A percentile compares a stretch with the other conserved stretches of the same genome.
These are phyloP conservation scores for Pollenia angustigena DNA, from an alignment of 2,888 invertebrate species.

Conservation along the genomic window DNA sequence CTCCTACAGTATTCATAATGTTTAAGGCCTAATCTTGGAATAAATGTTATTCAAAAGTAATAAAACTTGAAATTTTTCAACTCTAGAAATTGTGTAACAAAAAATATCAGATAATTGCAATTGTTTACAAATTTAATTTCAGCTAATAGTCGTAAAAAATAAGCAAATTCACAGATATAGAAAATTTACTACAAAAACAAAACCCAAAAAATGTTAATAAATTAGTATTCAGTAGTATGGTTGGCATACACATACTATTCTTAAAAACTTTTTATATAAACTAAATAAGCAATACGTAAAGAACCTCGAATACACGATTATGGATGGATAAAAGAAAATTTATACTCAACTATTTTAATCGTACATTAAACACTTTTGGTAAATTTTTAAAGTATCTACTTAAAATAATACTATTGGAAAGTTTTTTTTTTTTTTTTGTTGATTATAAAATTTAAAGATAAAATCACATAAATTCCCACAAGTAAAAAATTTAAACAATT, in stretches of 20 bases:
- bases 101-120: constrained; percentile 39
- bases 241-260: not conserved
- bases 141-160: constrained; percentile 63
- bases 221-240: constrained; percentile 39
- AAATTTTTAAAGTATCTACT: constrained; percentile 10
- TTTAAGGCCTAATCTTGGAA: not conserved
- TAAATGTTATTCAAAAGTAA: constrained; percentile 20
- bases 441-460: constrained; percentile 33
- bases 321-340: constrained; percentile 20
- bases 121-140: constrained; percentile 67
- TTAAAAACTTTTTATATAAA: constrained; percentile 39
- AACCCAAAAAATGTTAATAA: constrained; percentile 28
- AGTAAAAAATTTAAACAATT: constrained; percentile 39
- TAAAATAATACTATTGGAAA: constrained; percentile 4
- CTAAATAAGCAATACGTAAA: constrained; percentile 11
- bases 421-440: not conserved
- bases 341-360: constrained; percentile 18
- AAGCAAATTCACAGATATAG: constrained; percentile 28
- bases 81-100: constrained; percentile 58
- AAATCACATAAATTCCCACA: constrained; percentile 52
- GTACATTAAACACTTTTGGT: constrained; percentile 19
- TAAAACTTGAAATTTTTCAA: constrained; percentile 13
- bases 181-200: constrained; percentile 28
- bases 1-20: too few species aligned
- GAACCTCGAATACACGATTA: constrained; percentile 18